A percentile compares a stretch with the other conserved stretches of the same genome.
Evolutionary conservation across 2,113 vertebrate genomes (phyloP).

Genomic region (Enhydra lutris): DNA sequence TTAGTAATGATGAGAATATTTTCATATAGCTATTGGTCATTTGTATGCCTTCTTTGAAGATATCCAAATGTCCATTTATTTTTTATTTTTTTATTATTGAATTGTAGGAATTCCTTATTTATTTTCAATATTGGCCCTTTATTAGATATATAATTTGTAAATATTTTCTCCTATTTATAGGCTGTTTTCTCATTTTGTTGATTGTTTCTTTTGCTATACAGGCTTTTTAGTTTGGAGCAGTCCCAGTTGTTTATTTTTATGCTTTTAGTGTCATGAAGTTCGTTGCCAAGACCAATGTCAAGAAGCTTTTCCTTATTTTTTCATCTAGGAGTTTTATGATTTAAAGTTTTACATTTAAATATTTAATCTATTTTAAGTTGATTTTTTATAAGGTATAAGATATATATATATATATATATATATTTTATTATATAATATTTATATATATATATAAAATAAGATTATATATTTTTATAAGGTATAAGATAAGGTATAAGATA

Average conservation of each 20-base stretch:
- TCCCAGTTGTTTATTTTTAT: not conserved
- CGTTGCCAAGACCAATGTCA: not conserved
- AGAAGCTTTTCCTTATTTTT: not conserved
- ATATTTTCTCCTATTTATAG: not conserved
- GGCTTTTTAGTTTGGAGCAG: not conserved
- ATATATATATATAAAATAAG: too few species aligned
- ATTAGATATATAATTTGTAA: not conserved
- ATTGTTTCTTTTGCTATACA: not conserved
- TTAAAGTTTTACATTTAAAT: not conserved
- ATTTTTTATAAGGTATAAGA: not conserved
- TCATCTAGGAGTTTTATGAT: not conserved
- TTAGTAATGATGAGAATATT: not conserved
- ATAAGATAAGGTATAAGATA: too few species aligned
- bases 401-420: too few species aligned
- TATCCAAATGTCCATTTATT: not conserved
- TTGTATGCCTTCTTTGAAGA: not conserved
- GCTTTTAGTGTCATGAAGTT: not conserved
- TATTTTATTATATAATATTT: too few species aligned
- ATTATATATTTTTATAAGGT: not conserved
- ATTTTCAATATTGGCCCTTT: not conserved
- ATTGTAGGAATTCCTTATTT: not conserved
- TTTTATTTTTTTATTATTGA: not conserved
- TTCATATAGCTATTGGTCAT: not conserved
- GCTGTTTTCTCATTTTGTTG: not conserved
- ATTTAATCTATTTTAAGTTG: not conserved